Evolutionary conservation across 2,888 invertebrate genomes (phyloP).

Genomic region (Meteorus colon): DNA sequence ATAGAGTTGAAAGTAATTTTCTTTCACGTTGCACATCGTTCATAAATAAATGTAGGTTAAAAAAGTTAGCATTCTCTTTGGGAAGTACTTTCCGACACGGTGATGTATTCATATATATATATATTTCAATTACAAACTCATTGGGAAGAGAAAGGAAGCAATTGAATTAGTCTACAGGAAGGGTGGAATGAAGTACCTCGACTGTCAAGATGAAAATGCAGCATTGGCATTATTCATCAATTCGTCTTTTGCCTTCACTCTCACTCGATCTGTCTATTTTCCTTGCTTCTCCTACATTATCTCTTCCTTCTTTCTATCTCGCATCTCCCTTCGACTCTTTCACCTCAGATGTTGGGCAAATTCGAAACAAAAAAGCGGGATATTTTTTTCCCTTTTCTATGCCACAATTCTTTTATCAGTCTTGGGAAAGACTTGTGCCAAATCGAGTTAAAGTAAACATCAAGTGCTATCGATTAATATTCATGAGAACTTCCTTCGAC

Average conservation of each 20-base stretch:
- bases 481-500: not conserved
- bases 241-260: slow-evolving; percentile 6
- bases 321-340: not conserved
- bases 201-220: slow-evolving; percentile 12
- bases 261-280: not conserved
- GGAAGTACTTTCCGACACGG: not conserved
- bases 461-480: slow-evolving; percentile 6
- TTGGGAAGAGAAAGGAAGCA: slow-evolving; percentile 29
- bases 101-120: too few relatives aligned
- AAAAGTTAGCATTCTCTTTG: not conserved
- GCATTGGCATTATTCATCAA: slow-evolving; percentile 41
- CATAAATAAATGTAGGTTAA: not conserved
- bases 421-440: not conserved
- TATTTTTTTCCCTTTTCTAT: not conserved
- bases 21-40: not conserved
- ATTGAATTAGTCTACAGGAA: slow-evolving; percentile 15
- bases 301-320: not conserved
- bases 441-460: slow-evolving; percentile 10
- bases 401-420: not conserved
- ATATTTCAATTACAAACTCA: not conserved
- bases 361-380: not conserved
- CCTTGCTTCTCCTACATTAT: not conserved
- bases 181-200: not conserved
- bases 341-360: not conserved
- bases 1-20: slow-evolving; percentile 15